A percentile compares a stretch with the other conserved stretches of the same genome.
Evolutionary conservation across 2,113 vertebrate species (phyloP).

Genomic region (Periophthalmus modestus): DNA sequence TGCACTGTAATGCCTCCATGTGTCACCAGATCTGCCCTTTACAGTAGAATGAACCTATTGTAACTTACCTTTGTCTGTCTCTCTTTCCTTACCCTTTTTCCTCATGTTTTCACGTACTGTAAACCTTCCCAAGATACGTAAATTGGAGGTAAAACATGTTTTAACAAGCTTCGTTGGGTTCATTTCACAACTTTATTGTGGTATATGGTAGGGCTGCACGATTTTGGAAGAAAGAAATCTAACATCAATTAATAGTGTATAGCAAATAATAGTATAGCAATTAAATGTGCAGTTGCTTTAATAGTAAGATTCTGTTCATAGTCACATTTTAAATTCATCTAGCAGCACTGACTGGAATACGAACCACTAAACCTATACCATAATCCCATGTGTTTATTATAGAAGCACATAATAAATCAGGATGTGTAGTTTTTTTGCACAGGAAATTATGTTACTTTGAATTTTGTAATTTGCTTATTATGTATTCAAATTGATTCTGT

Average conservation of each 20-base stretch:
- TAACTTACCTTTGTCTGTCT: constrained; percentile 71
- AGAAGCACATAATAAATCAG: neutral
- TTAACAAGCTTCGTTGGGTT: constrained; percentile 34
- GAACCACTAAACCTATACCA: neutral
- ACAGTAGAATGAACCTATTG: neutral
- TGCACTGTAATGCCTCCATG: neutral
- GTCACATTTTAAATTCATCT: too few relatives aligned
- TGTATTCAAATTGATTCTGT: too few relatives aligned
- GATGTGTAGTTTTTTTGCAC: too few relatives aligned
- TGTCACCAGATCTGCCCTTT: neutral
- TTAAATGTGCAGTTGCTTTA: too few relatives aligned
- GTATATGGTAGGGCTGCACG: constrained; percentile 4
- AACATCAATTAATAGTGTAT: neutral
- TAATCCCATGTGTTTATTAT: neutral
- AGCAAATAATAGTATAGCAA: too few relatives aligned
- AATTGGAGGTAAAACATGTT: constrained; percentile 82
- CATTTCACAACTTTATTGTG: neutral
- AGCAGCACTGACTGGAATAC: neutral
- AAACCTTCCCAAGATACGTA: constrained; percentile 74
- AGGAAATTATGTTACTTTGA: neutral
- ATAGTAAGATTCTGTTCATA: too few relatives aligned
- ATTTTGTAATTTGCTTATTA: too few relatives aligned
- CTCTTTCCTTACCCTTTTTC: constrained; percentile 66
- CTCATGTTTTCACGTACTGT: constrained; percentile 49
- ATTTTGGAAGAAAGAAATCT: neutral